phyloP scores from a whole-genome alignment of 2,797 vertebrate species.

The Merluccius polli region DNA sequence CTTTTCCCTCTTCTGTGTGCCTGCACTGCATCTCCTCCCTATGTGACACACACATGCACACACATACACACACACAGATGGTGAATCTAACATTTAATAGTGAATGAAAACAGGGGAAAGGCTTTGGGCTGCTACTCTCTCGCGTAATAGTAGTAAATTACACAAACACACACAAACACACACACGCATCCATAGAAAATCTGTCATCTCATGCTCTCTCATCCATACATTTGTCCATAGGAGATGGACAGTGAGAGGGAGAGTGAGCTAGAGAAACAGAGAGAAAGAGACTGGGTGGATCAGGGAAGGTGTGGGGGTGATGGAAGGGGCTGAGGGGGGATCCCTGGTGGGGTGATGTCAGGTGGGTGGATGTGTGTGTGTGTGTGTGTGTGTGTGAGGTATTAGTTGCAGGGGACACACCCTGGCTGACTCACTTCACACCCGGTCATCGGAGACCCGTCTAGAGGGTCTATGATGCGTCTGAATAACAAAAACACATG shows the following conservation, averaged over 20 bases:
- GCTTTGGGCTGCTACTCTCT: slow-evolving; percentile 30
- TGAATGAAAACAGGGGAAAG: slow-evolving; percentile 61
- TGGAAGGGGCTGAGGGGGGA: not conserved
- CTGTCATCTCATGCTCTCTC: not conserved
- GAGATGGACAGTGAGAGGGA: not conserved
- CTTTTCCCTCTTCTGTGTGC: not conserved
- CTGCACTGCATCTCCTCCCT: not conserved
- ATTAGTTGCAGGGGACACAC: slow-evolving; percentile 30
- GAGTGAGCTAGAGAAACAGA: not conserved
- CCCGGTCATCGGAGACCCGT: slow-evolving; percentile 17
- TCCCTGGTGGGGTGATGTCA: slow-evolving; percentile 38
- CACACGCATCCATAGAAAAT: slow-evolving; percentile 25
- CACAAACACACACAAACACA: slow-evolving; percentile 23
- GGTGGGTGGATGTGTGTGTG: slow-evolving; percentile 20
- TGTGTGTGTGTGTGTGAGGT: not conserved
- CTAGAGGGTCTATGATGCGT: not conserved
- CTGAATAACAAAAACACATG: not conserved
- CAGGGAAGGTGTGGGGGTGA: slow-evolving; percentile 5
- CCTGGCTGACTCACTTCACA: slow-evolving; percentile 28
- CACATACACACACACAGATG: slow-evolving; percentile 3
- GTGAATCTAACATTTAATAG: slow-evolving; percentile 58
- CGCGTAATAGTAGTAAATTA: not conserved
- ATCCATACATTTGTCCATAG: too few species aligned
- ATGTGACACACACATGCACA: slow-evolving; percentile 7
- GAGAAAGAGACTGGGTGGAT: not conserved